Evolutionary conservation across 2,797 vertebrate species (phyloP).

Genomic region (Manis pentadactyla): DNA sequence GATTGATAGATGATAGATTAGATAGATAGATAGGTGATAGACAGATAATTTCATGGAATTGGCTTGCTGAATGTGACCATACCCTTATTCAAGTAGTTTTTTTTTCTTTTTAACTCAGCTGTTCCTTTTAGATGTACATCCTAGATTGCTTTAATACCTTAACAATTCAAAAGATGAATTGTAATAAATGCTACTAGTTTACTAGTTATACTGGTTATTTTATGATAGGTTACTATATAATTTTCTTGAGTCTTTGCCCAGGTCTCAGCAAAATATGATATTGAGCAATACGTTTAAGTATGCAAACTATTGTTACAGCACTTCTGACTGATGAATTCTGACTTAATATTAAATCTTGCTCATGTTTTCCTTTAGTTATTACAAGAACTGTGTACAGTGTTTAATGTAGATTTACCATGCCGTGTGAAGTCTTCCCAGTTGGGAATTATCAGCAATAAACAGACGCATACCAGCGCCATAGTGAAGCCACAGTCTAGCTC

Average conservation of each 20-base stretch:
- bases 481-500: slow-evolving; percentile 99
- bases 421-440: slow-evolving; percentile 98
- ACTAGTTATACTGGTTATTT: background rate
- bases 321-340: background rate
- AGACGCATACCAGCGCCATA: slow-evolving; percentile 93
- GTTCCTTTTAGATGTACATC: background rate
- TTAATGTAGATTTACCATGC: slow-evolving; percentile 98
- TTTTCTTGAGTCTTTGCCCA: background rate
- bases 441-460: slow-evolving; percentile 98
- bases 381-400: slow-evolving; percentile 99
- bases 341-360: slow-evolving; percentile 59
- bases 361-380: slow-evolving; percentile 89
- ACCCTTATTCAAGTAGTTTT: background rate
- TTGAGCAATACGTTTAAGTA: background rate
- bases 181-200: background rate
- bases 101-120: background rate
- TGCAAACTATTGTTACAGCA: background rate
- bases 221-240: background rate
- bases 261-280: background rate
- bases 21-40: background rate
- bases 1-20: background rate
- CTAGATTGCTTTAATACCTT: background rate
- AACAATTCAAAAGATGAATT: background rate
- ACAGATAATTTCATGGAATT: background rate
- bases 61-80: slow-evolving; percentile 20